Evolutionary conservation across 2,888 invertebrate genomes (phyloP), one percentile per base, ranked within the genome.

Genomic region (Deroplatys truncata): DNA sequence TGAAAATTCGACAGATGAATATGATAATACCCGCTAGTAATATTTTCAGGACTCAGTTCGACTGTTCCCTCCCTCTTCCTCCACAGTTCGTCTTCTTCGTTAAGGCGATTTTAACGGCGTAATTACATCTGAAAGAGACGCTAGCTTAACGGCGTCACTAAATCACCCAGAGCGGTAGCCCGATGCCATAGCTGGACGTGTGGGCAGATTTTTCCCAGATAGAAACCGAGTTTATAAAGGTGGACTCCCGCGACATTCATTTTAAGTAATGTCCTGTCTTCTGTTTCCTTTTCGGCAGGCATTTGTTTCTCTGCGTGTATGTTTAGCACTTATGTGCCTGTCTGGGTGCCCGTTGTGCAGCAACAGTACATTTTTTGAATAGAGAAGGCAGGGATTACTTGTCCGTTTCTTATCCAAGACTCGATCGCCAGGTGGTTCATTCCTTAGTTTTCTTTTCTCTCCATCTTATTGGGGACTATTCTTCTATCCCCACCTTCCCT

Each of bases 401-500:
- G 82, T 86, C 31, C 82, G 86, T 86, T 85, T 82, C 72, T 86
- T 86, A 86, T 86, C 86, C 56, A 56, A n/a, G 82, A 31, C 28
- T 86, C 82, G 86, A 86, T 86, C 86, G 86, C 86, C 86, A 86
- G 86, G 86, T 86, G 86, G 31, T 28, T 86, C 86, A 86, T 56
- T 85, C 85, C 85, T 49, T n/a, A 31, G 35, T 15, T n/a, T 28
- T 28, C 28, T 28, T 49, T 56, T 85, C 86, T 28, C 82, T 29
- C 86, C 86, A 29, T 82, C 86, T 82, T 72, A 86, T 72, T 86
- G 86, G 86, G 86, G 29, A 20, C 86, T 72, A 86, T 86, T 86
- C 82, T 86, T 86, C 86, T 86, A n/a, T 28, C 29, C 15, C 29
- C n/a, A 13, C 35, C 28, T 85, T 86, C 82, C 82, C 43, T 72